Evolutionary conservation across 2,888 invertebrate species (phyloP).

Genomic region (Phalangium opilio): DNA sequence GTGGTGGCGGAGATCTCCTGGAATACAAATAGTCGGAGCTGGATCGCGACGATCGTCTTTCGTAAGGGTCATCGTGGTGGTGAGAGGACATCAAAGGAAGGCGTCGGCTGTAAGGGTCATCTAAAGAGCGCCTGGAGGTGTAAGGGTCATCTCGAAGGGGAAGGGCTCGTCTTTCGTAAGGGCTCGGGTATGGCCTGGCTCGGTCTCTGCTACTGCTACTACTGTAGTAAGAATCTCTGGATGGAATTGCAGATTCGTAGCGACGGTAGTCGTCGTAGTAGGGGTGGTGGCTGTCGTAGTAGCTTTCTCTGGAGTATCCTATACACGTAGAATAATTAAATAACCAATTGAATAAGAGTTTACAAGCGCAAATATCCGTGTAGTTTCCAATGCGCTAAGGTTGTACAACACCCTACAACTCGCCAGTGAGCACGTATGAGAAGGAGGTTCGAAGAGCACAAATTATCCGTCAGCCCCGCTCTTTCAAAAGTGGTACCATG

Average conservation of each 20-base stretch:
- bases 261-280: too few species aligned
- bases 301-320: too few species aligned
- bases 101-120: slow-evolving; percentile 11
- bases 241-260: neutral
- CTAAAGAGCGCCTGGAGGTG: neutral
- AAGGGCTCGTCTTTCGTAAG: slow-evolving; percentile 12
- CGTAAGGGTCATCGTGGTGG: slow-evolving; percentile 11
- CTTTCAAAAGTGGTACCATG: too few species aligned
- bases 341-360: too few species aligned
- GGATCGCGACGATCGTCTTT: slow-evolving; percentile 6
- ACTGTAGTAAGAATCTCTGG: slow-evolving; percentile 11
- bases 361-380: too few species aligned
- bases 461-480: too few species aligned
- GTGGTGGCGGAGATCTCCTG: slow-evolving; percentile 9
- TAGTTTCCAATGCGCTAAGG: too few species aligned
- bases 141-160: slow-evolving; percentile 8
- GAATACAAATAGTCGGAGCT: slow-evolving; percentile 13
- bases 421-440: too few species aligned
- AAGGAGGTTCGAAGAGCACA: too few species aligned
- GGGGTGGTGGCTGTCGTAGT: too few species aligned
- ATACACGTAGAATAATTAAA: too few species aligned
- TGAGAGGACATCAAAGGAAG: slow-evolving; percentile 6
- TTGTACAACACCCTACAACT: too few species aligned
- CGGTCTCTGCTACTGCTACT: slow-evolving; percentile 7
- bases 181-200: slow-evolving; percentile 14